phyloP scores from a whole-genome alignment of 1,140 invertebrate species.

The Listronotus oregonensis region DNA sequence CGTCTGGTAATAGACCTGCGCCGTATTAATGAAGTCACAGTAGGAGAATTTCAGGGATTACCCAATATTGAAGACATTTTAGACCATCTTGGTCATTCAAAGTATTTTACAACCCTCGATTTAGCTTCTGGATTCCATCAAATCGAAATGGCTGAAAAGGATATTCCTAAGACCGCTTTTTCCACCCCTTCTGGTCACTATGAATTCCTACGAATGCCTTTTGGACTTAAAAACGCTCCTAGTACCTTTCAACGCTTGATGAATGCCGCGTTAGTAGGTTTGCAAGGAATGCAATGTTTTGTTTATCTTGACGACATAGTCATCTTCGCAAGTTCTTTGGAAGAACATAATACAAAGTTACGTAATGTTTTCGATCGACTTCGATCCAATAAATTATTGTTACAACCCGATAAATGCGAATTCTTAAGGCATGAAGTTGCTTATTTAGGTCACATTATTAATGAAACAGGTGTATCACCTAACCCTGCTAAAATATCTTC shows the following conservation, averaged over 20 bases:
- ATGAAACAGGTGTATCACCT: constrained; percentile 54
- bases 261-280: constrained; percentile 51
- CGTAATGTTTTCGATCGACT: constrained; percentile 26
- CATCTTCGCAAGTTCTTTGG: constrained; percentile 49
- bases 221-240: constrained; percentile 53
- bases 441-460: constrained; percentile 52
- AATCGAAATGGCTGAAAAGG: constrained; percentile 52
- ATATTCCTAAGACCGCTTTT: constrained; percentile 59
- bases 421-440: constrained; percentile 49
- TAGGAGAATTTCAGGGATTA: constrained; percentile 53
- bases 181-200: constrained; percentile 48
- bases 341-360: constrained; percentile 39
- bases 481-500: constrained; percentile 55
- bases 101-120: constrained; percentile 60
- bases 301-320: constrained; percentile 57
- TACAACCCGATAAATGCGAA: constrained; percentile 53
- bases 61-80: constrained; percentile 60
- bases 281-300: constrained; percentile 48
- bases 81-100: constrained; percentile 54
- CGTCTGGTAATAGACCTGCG: constrained; percentile 55
- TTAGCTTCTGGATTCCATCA: constrained; percentile 60
- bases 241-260: constrained; percentile 52
- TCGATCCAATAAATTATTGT: constrained; percentile 14
- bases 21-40: constrained; percentile 52
- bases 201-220: constrained; percentile 51